phyloP scores from a whole-genome alignment of 2,888 invertebrate genomes.

The Congeria kusceri region DNA sequence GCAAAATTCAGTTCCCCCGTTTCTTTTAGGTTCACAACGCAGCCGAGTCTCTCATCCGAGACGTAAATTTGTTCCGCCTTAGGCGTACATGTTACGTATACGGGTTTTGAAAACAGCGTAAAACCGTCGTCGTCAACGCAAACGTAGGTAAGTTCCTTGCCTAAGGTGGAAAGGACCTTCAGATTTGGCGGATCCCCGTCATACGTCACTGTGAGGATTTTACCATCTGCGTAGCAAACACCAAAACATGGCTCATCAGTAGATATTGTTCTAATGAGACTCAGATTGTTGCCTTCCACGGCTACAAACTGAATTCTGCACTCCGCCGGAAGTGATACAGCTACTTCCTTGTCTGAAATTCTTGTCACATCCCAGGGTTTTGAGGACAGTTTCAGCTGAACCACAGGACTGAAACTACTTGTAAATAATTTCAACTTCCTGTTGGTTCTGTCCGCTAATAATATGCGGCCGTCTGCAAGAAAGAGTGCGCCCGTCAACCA shows the following conservation, averaged over 20 bases:
- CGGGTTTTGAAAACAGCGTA: slow-evolving; percentile 68
- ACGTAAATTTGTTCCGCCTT: slow-evolving; percentile 62
- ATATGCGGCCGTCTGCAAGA: slow-evolving; percentile 62
- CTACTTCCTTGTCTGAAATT: slow-evolving; percentile 63
- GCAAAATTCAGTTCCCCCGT: slow-evolving; percentile 63
- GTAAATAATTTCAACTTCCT: slow-evolving; percentile 67
- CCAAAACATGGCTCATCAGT: slow-evolving; percentile 69
- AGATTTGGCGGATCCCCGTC: slow-evolving; percentile 70
- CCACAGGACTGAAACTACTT: slow-evolving; percentile 50
- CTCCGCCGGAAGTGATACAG: slow-evolving; percentile 68
- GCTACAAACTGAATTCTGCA: slow-evolving; percentile 62
- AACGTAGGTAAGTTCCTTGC: slow-evolving; percentile 65
- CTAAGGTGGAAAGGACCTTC: slow-evolving; percentile 59
- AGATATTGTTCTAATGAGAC: slow-evolving; percentile 45
- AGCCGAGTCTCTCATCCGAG: slow-evolving; percentile 65
- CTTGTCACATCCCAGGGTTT: slow-evolving; percentile 70
- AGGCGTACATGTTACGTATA: slow-evolving; percentile 63
- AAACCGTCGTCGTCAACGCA: slow-evolving; percentile 67
- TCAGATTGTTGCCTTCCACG: slow-evolving; percentile 32
- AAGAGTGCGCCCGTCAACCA: slow-evolving; percentile 71
- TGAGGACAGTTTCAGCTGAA: slow-evolving; percentile 52
- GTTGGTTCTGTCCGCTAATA: slow-evolving; percentile 67
- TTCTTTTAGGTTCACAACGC: slow-evolving; percentile 62
- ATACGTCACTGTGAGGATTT: slow-evolving; percentile 66
- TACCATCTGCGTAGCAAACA: slow-evolving; percentile 55